Evolutionary conservation across 2,113 vertebrate species (phyloP), one percentile per base, ranked within the genome.

Genomic region (pig (Sus scrofa)): DNA sequence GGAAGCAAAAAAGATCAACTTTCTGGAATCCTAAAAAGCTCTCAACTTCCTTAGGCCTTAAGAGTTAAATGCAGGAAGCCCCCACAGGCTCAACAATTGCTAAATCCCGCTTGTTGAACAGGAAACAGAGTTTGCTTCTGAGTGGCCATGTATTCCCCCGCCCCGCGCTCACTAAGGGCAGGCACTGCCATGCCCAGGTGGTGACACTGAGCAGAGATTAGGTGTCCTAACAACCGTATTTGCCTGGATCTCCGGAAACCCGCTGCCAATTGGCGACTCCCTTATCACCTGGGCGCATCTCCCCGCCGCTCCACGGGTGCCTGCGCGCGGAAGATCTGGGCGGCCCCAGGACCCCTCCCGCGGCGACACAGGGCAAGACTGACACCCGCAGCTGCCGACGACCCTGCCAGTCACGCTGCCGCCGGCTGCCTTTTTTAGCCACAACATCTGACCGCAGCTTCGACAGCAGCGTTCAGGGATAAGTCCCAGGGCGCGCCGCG

Each of bases 311-410:
- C 71, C 63, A 70, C 16, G 2, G 88, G 74, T 44, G 44, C 71
- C 70, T 34, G 44, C 70, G 68, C 52, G 20, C 67, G 15, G 30
- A 34, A 24, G 54, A 67, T 39, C 73, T 3, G 18, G 52, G 50
- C 32, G 7, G 44, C 77, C 60, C 71, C 60, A 4, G 30, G 84
- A 89, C 70, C 74, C 73, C 95, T 54, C 85, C 86, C 20, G 68
- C 22, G 39, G 52, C 52, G 10, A 44, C 74, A 7, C 12, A 3
- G n/a, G 68, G 65, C 85, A 91, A 97, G 97, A 99, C 95, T 98
- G 98, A 99, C 98, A 98, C 16, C 20, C 97, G 94, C 98, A 99
- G 98, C 98, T 99, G 98, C 97, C 34, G 83, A 83, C 91, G 63
- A 92, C 97, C 92, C 94, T 63, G 94, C 70, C 92, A 26, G 96